Percentiles rank a stretch among this genome's conserved stretches.
These are phyloP conservation scores for Halocaridina rubra DNA, from an alignment of 2,888 invertebrate species.

Conservation along the genomic window DNA sequence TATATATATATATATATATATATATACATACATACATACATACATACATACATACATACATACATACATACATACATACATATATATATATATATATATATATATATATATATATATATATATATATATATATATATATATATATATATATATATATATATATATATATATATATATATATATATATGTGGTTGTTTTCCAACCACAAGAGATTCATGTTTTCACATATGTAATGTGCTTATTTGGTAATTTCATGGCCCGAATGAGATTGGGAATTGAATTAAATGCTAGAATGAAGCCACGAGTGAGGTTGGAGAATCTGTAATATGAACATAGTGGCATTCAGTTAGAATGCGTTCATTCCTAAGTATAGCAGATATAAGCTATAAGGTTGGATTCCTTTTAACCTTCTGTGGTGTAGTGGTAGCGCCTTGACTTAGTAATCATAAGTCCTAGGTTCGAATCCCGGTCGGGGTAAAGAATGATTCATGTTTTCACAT, in stretches of 20 bases:
- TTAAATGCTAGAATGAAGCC: too few relatives aligned
- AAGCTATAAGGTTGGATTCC: too few relatives aligned
- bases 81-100: background rate
- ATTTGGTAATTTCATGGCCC: background rate
- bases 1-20: background rate
- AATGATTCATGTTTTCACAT: too few relatives aligned
- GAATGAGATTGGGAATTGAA: too few relatives aligned
- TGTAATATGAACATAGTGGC: too few relatives aligned
- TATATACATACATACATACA: background rate
- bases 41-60: background rate
- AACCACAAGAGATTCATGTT: background rate
- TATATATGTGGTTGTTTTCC: background rate
- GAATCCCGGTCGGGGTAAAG: too few relatives aligned
- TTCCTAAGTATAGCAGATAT: too few relatives aligned
- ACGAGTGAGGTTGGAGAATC: too few relatives aligned
- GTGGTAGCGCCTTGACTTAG: too few relatives aligned
- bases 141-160: background rate
- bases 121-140: background rate
- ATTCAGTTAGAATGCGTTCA: too few relatives aligned
- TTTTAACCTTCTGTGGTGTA: too few relatives aligned
- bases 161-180: background rate
- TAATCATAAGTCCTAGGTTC: too few relatives aligned
- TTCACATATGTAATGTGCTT: background rate
- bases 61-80: background rate
- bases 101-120: background rate